phyloP scores from a whole-genome alignment of 2,113 vertebrate genomes.

The Alligator sinensis region DNA sequence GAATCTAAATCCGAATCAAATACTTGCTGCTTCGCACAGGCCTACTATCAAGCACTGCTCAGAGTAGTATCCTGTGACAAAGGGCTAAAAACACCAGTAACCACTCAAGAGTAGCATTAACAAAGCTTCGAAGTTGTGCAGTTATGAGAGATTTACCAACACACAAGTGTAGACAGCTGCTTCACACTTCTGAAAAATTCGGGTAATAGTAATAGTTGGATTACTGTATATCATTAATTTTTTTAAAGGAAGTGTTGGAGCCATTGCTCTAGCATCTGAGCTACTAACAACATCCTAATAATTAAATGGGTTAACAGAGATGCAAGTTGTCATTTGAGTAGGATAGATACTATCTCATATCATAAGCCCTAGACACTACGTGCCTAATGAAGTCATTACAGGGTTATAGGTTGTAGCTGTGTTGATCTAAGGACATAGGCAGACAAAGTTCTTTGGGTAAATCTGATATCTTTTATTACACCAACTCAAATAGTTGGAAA shows the following conservation, averaged over 20 bases:
- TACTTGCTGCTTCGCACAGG: background rate
- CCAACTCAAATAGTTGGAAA: no score
- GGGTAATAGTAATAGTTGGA: background rate
- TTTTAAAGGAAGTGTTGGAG: background rate
- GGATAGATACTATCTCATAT: no score
- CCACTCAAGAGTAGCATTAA: background rate
- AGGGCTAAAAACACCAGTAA: background rate
- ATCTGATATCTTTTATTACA: no score
- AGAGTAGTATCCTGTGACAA: background rate
- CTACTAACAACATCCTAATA: background rate
- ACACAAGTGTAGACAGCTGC: no score
- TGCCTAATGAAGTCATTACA: no score
- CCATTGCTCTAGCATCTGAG: background rate
- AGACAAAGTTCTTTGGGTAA: no score
- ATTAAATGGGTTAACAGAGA: background rate
- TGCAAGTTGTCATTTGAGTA: background rate
- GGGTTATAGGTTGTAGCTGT: no score
- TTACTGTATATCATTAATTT: background rate
- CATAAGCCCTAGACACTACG: no score
- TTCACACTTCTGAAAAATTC: fast-evolving
- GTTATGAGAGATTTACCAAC: background rate
- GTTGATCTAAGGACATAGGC: no score
- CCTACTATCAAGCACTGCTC: background rate
- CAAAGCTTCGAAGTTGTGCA: background rate
- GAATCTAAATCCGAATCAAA: no score